Evolutionary conservation across 2,888 invertebrate species (phyloP).

Genomic region (Graphium colonna): DNA sequence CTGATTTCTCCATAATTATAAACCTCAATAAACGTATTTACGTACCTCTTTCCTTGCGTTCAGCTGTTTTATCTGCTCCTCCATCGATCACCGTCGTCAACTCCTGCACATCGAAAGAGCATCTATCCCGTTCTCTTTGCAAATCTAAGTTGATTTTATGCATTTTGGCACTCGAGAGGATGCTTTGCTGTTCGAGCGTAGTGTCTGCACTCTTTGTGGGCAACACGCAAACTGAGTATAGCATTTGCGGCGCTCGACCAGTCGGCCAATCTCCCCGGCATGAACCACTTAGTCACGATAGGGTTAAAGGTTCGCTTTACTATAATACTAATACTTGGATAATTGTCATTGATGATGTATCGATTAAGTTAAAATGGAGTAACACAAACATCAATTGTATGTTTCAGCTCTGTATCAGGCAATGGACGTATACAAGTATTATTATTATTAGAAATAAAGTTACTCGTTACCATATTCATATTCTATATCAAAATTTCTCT

Average conservation of each 20-base stretch:
- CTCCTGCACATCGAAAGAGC: conserved; percentile 85
- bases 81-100: conserved; percentile 89
- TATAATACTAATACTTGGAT: neutral
- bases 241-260: neutral
- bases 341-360: no score
- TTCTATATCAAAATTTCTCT: no score
- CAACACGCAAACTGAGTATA: neutral
- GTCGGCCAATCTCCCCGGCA: neutral
- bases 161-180: conserved; percentile 32
- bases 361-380: no score
- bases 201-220: neutral
- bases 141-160: conserved; percentile 83
- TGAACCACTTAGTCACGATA: neutral
- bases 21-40: no score
- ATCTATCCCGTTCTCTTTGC: conserved; percentile 83
- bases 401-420: no score
- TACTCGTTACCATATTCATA: no score
- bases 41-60: conserved; percentile 76
- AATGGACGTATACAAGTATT: no score
- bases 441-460: no score
- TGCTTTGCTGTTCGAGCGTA: neutral
- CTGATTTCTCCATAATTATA: no score
- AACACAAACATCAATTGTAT: no score
- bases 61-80: conserved; percentile 83
- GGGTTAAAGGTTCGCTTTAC: neutral